Evolutionary conservation across 2,888 invertebrate genomes (phyloP), one percentile per base, ranked within the genome.

Genomic region (Frankliniella intonsa): DNA sequence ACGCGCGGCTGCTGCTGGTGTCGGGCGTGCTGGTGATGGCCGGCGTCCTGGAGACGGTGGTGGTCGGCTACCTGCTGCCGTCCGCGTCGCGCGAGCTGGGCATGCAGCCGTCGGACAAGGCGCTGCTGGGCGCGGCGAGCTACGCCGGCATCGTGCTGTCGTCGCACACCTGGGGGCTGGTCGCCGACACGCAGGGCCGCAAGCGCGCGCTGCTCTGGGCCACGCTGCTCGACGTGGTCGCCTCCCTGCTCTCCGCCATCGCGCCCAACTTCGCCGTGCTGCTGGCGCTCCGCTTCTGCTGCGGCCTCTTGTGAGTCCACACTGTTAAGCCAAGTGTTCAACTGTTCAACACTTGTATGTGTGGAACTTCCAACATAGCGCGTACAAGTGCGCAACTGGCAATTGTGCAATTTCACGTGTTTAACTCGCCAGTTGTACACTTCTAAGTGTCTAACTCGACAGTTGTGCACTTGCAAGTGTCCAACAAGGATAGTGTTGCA

Each of bases 171-270:
- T 94, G 95, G 94, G 95, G 95, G 80, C 91, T 92, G 84, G 87
- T 94, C 84, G 94, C 94, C 0, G 95, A 96, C 87, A 92, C 92
- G 80, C 87, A 90, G 83, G 95, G 95, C 0, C 90, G 95, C 2
- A 90, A 92, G 80, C 89, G 89, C 82, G 89, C 91, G 38, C 88
- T 93, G 38, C 84, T 91, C 83, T 89, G 87, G 22, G 86, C 91
- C 0, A 85, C 91, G 1, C 85, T 90, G 0, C 83, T 89, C 25
- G 91, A 92, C 10, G 88, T 90, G 10, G 81, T 90, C 8, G 87
- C 91, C 81, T 90, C 92, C 0, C 86, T 91, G 0, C 86, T 90
- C 76, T 90, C 91, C 50, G 92, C 90, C 83, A 90, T 92, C 85
- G 90, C 92, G 0, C 91, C 91, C 0, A 90, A 90, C 81, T 90